Base-by-base conservation (phyloP, 2,113 vertebrate species). In the Passerina amoena region DNA sequence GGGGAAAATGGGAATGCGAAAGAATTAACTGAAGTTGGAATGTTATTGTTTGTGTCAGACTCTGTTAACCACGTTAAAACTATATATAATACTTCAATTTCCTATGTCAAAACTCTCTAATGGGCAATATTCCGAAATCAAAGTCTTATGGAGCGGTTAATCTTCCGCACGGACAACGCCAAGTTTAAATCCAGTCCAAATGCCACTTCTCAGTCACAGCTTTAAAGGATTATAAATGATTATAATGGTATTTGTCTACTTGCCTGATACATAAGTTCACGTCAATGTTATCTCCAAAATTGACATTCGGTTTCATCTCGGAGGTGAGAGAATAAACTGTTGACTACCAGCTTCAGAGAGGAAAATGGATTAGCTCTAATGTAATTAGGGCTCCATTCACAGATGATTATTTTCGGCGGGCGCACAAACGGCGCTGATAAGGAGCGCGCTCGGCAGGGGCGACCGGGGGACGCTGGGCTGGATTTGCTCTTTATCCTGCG, bases 161-260 rank as follows among this genome's bases (percentile, higher is more conserved):
- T 97, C 96, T 98, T 91, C 97, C 59, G 84, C 92, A 93, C 54
- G 94, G 97, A 94, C 97, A 98, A 97, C 59, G 97, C 97, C 98
- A 98, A 98, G 97, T 98, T 98, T 98, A 98, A 98, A 98, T 98
- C 97, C 97, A 97, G 96, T 96, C 97, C 98, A 98, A 98, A 98
- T 97, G 97, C 96, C 97, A 97, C 97, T 97, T 98, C 97, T 98
- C 98, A 98, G 95, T 97, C 97, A 98, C 98, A 98, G 98, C 98
- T 98, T 98, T 98, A 97, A 93, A 97, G 98, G 98, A 98, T 98
- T 98, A 98, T 93, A 90, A 66, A 81, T 88, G 97, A 98, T 97
- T 98, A 93, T 93, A 71, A 88, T 94, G 97, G 97, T 77, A 97
- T 98, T 98, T 97, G 97, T 96, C 95, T 96, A 72, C 95, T 96